Evolutionary conservation across 2,113 vertebrate genomes (phyloP).

Genomic region (Physeter macrocephalus): DNA sequence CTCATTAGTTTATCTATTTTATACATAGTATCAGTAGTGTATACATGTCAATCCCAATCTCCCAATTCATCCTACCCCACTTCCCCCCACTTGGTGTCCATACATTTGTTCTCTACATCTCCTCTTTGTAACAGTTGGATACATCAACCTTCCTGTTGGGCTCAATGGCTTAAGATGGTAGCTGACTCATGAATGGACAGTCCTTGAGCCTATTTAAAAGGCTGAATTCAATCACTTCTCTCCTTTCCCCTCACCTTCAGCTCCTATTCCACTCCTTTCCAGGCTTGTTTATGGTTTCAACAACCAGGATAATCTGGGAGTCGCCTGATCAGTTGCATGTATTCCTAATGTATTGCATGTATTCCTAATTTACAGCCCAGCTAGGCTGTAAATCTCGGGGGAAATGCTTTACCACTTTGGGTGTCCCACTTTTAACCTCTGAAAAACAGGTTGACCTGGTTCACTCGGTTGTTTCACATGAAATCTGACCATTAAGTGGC

Average conservation of each 20-base stretch:
- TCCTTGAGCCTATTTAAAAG: neutral
- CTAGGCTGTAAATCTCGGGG: neutral
- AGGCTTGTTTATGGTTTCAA: neutral
- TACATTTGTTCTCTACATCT: no score
- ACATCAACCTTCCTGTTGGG: neutral
- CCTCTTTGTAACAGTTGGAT: neutral
- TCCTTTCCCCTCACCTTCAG: neutral
- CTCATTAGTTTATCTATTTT: no score
- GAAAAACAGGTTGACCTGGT: neutral
- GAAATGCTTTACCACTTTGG: neutral
- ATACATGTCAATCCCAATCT: no score
- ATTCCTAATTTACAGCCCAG: neutral
- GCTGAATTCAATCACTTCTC: neutral
- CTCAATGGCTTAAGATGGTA: neutral
- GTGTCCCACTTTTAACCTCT: constrained; percentile 1
- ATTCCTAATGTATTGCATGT: neutral
- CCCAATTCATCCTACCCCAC: no score
- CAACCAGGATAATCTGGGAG: neutral
- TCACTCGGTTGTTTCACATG: neutral
- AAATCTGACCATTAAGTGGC: neutral
- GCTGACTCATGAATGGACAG: neutral
- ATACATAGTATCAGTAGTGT: no score
- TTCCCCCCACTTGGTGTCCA: no score
- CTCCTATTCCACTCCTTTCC: neutral
- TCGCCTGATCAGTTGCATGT: neutral